Percentiles rank a stretch among this genome's conserved stretches.
Evolutionary conservation across 2,888 invertebrate species (phyloP).

Genomic region (Cosmopolites sordidus): DNA sequence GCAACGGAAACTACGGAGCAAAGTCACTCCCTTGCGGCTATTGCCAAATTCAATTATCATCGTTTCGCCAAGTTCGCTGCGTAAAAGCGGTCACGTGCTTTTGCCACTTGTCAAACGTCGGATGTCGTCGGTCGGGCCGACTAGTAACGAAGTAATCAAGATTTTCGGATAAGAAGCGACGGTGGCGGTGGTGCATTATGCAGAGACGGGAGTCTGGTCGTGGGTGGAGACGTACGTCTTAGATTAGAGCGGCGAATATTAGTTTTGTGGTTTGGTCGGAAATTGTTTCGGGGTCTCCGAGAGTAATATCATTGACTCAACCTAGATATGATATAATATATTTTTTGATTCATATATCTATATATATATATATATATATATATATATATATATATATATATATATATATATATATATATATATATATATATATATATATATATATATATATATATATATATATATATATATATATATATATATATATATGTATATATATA

Average conservation of each 20-base stretch:
- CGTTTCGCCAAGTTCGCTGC: slow-evolving; percentile 17
- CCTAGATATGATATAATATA: too few relatives aligned
- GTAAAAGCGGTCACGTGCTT: slow-evolving; percentile 25
- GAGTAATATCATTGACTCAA: too few relatives aligned
- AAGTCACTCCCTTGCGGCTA: too few relatives aligned
- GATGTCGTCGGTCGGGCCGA: slow-evolving; percentile 15
- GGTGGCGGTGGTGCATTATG: slow-evolving; percentile 16
- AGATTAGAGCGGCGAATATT: slow-evolving; percentile 13
- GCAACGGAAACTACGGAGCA: too few relatives aligned
- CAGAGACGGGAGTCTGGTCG: background rate
- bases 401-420: too few relatives aligned
- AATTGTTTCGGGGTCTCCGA: slow-evolving; percentile 23
- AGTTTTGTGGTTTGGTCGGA: slow-evolving; percentile 11
- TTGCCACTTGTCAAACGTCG: slow-evolving; percentile 26
- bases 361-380: too few relatives aligned
- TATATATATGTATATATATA: too few relatives aligned
- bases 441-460: too few relatives aligned
- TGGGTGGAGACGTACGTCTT: slow-evolving; percentile 21
- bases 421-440: too few relatives aligned
- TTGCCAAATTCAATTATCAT: slow-evolving; percentile 19
- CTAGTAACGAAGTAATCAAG: slow-evolving; percentile 24
- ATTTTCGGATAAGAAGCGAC: slow-evolving; percentile 18
- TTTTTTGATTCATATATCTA: too few relatives aligned
- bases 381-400: too few relatives aligned
- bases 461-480: too few relatives aligned